Conservation (phyloP, 2,888 invertebrate genomes). For the Cheilosia pagana region DNA sequence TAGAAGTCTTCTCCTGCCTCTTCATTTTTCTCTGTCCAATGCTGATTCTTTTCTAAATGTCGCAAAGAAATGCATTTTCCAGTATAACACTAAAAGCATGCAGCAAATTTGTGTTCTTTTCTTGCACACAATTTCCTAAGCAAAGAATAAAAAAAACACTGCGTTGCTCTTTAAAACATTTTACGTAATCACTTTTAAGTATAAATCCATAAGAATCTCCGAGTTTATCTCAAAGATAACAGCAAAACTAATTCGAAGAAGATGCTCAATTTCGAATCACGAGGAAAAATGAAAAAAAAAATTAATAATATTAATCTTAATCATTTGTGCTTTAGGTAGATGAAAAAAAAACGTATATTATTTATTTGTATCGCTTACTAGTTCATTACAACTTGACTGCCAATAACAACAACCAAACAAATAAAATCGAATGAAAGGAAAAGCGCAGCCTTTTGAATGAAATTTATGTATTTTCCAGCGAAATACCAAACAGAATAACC, state of each 20-base stretch:
- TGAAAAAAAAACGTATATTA: slow-evolving; percentile 40
- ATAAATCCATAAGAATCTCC: slow-evolving; percentile 42
- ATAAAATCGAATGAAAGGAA: slow-evolving; percentile 16
- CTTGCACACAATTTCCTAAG: slow-evolving; percentile 16
- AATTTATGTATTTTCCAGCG: slow-evolving; percentile 11
- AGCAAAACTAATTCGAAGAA: slow-evolving; percentile 24
- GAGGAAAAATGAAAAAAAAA: slow-evolving; percentile 32
- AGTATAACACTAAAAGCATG: slow-evolving; percentile 22
- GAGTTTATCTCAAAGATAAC: slow-evolving; percentile 24
- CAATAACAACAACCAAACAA: slow-evolving; percentile 63
- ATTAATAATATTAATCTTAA: slow-evolving; percentile 23
- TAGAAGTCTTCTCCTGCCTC: slow-evolving; percentile 67
- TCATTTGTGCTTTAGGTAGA: slow-evolving; percentile 44
- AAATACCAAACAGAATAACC: slow-evolving; percentile 17
- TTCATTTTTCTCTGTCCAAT: slow-evolving; percentile 58
- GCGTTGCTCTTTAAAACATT: slow-evolving; percentile 17
- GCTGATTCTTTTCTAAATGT: slow-evolving; percentile 56
- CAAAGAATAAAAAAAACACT: slow-evolving; percentile 24
- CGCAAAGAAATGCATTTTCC: slow-evolving; percentile 37
- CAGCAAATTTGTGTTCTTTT: slow-evolving; percentile 22
- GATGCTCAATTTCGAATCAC: slow-evolving; percentile 56
- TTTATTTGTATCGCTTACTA: slow-evolving; percentile 69
- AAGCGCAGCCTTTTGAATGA: slow-evolving; percentile 36
- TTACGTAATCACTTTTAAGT: slow-evolving; percentile 39
- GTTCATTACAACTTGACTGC: slow-evolving; percentile 74